phyloP scores from a whole-genome alignment of 2,113 vertebrate species.

The Mus pahari region DNA sequence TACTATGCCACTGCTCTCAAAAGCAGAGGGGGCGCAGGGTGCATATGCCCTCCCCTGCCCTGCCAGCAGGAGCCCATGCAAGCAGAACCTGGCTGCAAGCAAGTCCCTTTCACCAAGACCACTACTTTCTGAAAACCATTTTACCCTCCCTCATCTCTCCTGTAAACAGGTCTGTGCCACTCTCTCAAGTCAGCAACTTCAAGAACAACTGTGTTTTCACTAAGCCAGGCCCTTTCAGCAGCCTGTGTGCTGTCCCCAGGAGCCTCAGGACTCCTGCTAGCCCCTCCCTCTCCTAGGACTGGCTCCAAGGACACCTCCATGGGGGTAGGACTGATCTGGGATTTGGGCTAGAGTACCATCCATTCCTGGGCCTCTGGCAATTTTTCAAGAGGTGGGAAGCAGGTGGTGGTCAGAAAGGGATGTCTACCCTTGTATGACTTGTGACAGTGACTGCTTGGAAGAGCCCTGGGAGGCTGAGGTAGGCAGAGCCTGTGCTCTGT shows the following conservation, averaged over 20 bases:
- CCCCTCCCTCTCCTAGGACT: neutral
- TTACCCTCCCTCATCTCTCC: neutral
- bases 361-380: neutral
- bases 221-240: neutral
- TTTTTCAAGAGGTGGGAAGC: neutral
- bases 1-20: slow-evolving; percentile 80
- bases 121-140: slow-evolving; percentile 81
- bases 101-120: slow-evolving; percentile 79
- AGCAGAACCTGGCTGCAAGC: slow-evolving; percentile 80
- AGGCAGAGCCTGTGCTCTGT: neutral
- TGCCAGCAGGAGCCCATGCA: slow-evolving; percentile 81
- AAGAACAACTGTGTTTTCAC: neutral
- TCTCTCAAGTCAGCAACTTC: accelerated
- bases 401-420: neutral
- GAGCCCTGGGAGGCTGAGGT: neutral
- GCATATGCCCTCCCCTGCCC: slow-evolving; percentile 79
- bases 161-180: neutral
- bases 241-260: neutral
- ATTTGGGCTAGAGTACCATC: neutral
- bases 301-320: neutral
- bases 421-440: neutral
- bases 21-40: slow-evolving; percentile 75
- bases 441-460: neutral
- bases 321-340: slow-evolving; percentile 8
- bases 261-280: neutral